These are phyloP conservation scores for Coenobita brevimanus DNA, from an alignment of 1,140 invertebrate species.

Conservation along the genomic window DNA sequence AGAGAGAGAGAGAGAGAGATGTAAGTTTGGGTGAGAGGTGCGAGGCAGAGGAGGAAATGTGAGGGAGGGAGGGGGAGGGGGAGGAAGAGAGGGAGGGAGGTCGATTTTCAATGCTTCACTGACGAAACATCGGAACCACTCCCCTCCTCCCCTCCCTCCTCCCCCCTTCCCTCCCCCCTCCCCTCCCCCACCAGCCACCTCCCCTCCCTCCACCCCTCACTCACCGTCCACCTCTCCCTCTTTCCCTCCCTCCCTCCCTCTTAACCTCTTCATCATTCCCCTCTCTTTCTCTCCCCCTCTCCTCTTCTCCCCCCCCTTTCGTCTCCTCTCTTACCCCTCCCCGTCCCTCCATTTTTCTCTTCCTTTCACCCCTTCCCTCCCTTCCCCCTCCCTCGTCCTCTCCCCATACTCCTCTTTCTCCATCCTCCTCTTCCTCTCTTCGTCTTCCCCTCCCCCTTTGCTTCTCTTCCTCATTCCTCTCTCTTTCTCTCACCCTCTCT, in stretches of 20 bases:
- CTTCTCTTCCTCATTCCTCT: neutral
- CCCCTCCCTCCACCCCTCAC: neutral
- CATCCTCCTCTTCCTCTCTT: neutral
- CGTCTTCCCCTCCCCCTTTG: neutral
- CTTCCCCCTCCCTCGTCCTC: neutral
- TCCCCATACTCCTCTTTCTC: neutral
- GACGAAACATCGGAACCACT: too few relatives aligned
- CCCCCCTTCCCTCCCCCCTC: too few relatives aligned
- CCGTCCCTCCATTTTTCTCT: neutral
- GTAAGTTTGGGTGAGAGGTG: too few relatives aligned
- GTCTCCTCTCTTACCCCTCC: neutral
- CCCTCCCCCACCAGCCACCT: neutral
- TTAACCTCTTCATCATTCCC: too few relatives aligned
- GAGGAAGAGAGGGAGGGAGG: too few relatives aligned
- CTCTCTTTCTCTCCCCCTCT: neutral
- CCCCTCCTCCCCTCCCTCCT: too few relatives aligned
- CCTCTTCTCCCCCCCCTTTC: neutral
- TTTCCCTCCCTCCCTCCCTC: too few relatives aligned
- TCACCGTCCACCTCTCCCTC: too few relatives aligned
- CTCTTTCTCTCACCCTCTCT: neutral
- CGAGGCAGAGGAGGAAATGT: too few relatives aligned
- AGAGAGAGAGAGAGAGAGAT: too few relatives aligned
- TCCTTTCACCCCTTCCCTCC: neutral
- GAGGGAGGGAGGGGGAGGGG: too few relatives aligned
- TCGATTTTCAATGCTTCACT: too few relatives aligned